Evolutionary conservation across 2,797 vertebrate species (phyloP).

Genomic region (Gallinago stenura): DNA sequence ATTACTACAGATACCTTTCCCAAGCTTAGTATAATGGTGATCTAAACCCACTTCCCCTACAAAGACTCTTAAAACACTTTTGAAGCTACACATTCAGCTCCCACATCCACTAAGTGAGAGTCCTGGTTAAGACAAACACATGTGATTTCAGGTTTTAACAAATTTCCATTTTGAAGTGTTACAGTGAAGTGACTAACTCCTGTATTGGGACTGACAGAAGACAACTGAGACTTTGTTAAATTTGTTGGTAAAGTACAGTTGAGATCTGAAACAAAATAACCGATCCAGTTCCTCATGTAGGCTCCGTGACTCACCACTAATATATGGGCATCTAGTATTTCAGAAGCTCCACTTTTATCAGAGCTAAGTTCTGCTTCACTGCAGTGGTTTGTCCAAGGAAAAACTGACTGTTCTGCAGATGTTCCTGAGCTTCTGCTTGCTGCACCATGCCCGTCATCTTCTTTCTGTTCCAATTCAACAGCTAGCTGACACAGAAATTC

Average conservation of each 20-base stretch:
- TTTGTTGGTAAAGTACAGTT: slow-evolving; percentile 82
- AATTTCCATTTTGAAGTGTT: slow-evolving; percentile 72
- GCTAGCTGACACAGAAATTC: slow-evolving; percentile 85
- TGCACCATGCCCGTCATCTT: not conserved
- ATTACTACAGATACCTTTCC: not conserved
- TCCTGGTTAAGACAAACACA: slow-evolving; percentile 92
- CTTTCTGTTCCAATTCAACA: slow-evolving; percentile 72
- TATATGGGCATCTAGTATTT: slow-evolving; percentile 75
- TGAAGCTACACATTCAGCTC: slow-evolving; percentile 34
- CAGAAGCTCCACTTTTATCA: not conserved
- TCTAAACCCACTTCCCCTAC: not conserved
- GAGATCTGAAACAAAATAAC: slow-evolving; percentile 89
- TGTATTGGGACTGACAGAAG: slow-evolving; percentile 91
- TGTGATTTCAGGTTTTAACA: slow-evolving; percentile 69
- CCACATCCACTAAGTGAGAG: slow-evolving; percentile 81
- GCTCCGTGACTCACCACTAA: slow-evolving; percentile 94
- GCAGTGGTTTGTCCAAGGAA: slow-evolving; percentile 49
- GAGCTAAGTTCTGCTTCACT: not conserved
- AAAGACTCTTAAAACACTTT: slow-evolving; percentile 33
- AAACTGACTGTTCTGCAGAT: slow-evolving; percentile 41
- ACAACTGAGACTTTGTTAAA: slow-evolving; percentile 83
- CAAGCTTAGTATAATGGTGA: not conserved
- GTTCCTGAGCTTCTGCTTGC: slow-evolving; percentile 19
- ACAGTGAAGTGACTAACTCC: slow-evolving; percentile 90
- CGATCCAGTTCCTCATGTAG: slow-evolving; percentile 88